Base-by-base conservation (phyloP, 2,113 vertebrate genomes). In the Thunnus thynnus region DNA sequence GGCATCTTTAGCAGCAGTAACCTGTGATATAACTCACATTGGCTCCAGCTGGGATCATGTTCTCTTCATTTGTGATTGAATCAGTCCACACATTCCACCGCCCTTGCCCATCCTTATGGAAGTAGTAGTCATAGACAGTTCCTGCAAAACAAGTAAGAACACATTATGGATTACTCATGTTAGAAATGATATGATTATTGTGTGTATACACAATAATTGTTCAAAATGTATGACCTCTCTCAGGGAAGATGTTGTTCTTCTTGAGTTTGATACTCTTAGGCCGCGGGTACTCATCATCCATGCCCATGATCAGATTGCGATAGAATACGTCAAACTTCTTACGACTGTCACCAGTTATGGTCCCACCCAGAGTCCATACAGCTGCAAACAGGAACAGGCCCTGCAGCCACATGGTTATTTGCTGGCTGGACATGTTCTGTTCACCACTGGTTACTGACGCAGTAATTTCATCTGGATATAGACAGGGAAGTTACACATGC, bases 281-380 rank as follows among this genome's bases (percentile, higher is more conserved):
- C 5, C 94, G 84, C 9, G 96, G 97, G 76, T 96, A 52, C 41
- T 93, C 76, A 12, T 95, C 82, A 0, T 96, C 87, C 83, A 81
- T 88, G 71, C 96, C 97, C 72, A 87, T 85, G 10, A 98, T 91
- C 71, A 99, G 90, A 78, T 90, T 94, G 17, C 97, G 95, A 87
- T 95, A 99, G 93, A 97, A 99, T 0, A 82, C 5, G 81, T 99
- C 97, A 87, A 99, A 98, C 89, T 96, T 98, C 76, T 94, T 97
- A 52, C 96, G 95, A 90, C 96, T 95, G 20, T 96, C 94, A 4
- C 93, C 93, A 1, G 96, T 95, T 20, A 99, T 95, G 70, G 96
- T 96, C 72, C 96, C 95, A 0, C 96, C 96, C 63, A 98, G 63
- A 0, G 95, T 96, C 97, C 98, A 99, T 20, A 99, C 97, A 73